Percentiles rank a stretch among this genome's conserved stretches.
Conservation (phyloP, 2,797 vertebrate genomes). For the Macropus fuliginosus region DNA sequence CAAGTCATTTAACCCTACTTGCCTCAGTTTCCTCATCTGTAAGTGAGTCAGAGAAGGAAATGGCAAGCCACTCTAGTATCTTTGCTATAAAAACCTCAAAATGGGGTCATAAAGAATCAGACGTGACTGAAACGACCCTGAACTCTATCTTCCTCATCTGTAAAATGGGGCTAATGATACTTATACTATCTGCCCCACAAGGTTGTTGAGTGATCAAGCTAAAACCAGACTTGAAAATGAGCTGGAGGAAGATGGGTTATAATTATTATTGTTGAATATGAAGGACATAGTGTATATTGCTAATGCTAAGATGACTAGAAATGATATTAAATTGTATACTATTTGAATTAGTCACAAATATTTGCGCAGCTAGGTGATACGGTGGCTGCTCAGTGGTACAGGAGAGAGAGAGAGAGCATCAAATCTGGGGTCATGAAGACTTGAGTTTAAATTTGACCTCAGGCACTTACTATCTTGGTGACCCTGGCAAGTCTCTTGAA, state of each 20-base stretch:
- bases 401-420: not conserved
- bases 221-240: not conserved
- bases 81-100: no score
- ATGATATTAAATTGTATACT: not conserved
- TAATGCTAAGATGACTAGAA: not conserved
- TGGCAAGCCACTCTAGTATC: no score
- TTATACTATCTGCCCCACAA: not conserved
- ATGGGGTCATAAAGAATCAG: no score
- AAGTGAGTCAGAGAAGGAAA: no score
- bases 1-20: no score
- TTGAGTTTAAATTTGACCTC: not conserved
- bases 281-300: not conserved
- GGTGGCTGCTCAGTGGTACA: not conserved
- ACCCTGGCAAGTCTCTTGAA: not conserved
- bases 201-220: not conserved
- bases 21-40: no score
- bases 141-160: not conserved
- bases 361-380: no score
- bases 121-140: not conserved
- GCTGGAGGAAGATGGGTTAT: not conserved
- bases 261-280: not conserved
- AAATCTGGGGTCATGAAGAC: not conserved
- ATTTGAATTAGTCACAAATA: not conserved
- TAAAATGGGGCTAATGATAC: not conserved
- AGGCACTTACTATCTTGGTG: not conserved